Percentiles rank a stretch among this genome's conserved stretches.
These are phyloP conservation scores for Lepidocyrtoides sp. DNA, from an alignment of 2,888 invertebrate species.

Conservation along the genomic window DNA sequence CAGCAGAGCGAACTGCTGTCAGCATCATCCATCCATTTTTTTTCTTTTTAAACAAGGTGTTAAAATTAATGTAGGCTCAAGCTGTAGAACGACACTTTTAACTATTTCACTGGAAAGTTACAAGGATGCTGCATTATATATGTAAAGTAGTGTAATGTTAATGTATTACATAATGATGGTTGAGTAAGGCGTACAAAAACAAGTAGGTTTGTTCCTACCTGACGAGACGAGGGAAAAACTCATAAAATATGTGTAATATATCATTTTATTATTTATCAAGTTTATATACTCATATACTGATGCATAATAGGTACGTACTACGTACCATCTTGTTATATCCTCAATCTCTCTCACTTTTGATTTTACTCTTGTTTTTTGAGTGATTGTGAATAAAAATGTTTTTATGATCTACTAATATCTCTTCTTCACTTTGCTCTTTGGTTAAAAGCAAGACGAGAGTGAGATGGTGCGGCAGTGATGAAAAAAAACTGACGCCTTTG, in stretches of 20 bases:
- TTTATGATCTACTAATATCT: constrained; percentile 65
- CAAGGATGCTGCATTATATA: constrained; percentile 21
- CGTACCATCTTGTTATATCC: not conserved
- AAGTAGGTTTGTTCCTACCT: not conserved
- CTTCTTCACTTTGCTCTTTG: constrained; percentile 30
- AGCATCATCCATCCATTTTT: not conserved
- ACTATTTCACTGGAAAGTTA: constrained; percentile 32
- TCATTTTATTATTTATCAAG: not conserved
- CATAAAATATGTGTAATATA: not conserved
- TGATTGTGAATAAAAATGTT: constrained; percentile 28
- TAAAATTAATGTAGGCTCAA: constrained; percentile 35
- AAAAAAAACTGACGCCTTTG: constrained; percentile 71
- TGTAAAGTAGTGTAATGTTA: no score
- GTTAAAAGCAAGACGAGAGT: not conserved
- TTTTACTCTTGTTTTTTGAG: not conserved
- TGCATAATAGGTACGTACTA: no score
- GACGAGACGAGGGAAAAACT: not conserved
- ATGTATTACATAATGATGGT: not conserved
- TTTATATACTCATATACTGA: not conserved
- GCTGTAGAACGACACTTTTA: constrained; percentile 30
- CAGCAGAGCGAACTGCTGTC: not conserved
- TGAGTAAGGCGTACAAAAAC: not conserved
- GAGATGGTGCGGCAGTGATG: not conserved
- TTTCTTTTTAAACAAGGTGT: constrained; percentile 38
- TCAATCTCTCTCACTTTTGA: not conserved